Conservation (phyloP, 1,140 invertebrate genomes). For the Drosophila nigromelanica region DNA sequence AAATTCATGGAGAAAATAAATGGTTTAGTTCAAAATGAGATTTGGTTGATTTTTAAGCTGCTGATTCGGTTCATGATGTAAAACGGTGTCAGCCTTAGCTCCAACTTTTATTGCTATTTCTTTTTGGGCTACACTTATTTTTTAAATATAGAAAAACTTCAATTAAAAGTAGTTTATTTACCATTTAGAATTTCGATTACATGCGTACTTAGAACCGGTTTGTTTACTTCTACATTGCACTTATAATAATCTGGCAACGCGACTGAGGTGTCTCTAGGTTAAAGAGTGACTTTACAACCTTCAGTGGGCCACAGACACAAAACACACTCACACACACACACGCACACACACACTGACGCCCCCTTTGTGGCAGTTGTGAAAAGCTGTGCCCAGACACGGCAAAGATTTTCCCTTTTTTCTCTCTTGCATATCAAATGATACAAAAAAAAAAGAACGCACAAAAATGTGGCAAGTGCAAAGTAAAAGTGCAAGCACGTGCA, state of each 20-base stretch:
- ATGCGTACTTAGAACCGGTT: not conserved
- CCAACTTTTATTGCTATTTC: no score
- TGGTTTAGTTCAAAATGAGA: no score
- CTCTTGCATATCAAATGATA: constrained; percentile 48
- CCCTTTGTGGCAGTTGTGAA: constrained; percentile 23
- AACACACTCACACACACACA: constrained; percentile 9
- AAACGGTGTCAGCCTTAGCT: no score
- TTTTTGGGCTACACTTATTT: no score
- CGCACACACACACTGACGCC: constrained; percentile 3
- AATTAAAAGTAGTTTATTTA: no score
- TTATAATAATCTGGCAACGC: constrained; percentile 30
- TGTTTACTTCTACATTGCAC: constrained; percentile 6
- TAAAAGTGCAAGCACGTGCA: constrained; percentile 66
- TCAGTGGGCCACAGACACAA: constrained; percentile 35
- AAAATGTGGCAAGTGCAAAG: constrained; percentile 72
- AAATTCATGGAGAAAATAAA: no score
- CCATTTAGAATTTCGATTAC: not conserved
- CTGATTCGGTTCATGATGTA: no score
- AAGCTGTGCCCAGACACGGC: constrained; percentile 25
- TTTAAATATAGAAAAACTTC: no score
- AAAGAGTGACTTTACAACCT: constrained; percentile 38
- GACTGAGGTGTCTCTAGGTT: constrained; percentile 39
- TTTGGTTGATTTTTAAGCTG: no score
- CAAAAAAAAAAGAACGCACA: constrained; percentile 45
- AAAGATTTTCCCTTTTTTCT: constrained; percentile 44